Conservation (phyloP, 2,113 vertebrate genomes). For the Stegastes partitus region DNA sequence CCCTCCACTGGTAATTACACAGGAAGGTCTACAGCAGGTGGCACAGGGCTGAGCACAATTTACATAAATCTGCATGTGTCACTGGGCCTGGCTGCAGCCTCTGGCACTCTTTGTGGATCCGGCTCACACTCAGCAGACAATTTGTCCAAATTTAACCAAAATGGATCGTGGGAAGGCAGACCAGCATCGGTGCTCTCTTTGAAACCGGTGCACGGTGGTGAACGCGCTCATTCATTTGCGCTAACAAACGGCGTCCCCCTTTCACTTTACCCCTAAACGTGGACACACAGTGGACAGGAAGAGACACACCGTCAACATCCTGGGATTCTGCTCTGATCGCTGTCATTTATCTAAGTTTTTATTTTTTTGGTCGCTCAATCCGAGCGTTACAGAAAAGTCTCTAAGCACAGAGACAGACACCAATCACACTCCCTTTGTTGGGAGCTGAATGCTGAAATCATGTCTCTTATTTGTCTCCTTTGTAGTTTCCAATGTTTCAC, state of each 20-base stretch:
- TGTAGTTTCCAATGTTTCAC: not conserved
- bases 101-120: constrained; percentile 69
- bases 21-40: constrained; percentile 70
- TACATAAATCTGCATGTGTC: constrained; percentile 85
- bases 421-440: not conserved
- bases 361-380: not conserved
- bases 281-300: not conserved
- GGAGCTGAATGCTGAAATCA: not conserved
- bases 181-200: constrained; percentile 4
- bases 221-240: constrained; percentile 8
- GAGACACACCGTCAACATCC: not conserved
- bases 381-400: not conserved
- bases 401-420: not conserved
- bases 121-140: constrained; percentile 55
- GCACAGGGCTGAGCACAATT: constrained; percentile 66
- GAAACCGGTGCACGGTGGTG: constrained; percentile 21
- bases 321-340: not conserved
- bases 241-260: not conserved
- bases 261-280: not conserved
- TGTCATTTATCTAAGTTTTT: not conserved
- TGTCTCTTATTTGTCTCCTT: not conserved
- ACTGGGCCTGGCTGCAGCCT: constrained; percentile 69
- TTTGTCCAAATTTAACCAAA: constrained; percentile 60
- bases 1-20: constrained; percentile 79
- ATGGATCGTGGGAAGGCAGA: constrained; percentile 9